phyloP scores from a whole-genome alignment of 2,888 invertebrate species.

The Teinopalpus imperialis region DNA sequence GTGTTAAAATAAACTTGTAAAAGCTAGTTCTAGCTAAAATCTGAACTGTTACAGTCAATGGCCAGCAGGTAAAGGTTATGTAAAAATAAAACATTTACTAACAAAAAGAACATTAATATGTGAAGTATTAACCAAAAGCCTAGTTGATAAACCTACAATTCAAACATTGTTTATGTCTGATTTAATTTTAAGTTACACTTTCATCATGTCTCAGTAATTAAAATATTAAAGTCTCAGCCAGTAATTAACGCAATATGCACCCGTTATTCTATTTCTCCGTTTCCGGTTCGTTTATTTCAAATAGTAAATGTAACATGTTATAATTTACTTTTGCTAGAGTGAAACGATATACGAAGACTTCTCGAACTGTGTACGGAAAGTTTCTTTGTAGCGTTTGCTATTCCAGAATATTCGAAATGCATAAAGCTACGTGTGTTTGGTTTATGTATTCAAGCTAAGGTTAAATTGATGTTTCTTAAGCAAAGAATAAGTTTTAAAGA shows the following conservation, averaged over 20 bases:
- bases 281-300: conserved; percentile 11
- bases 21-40: too few relatives aligned
- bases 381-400: conserved; percentile 19
- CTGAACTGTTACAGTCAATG: too few relatives aligned
- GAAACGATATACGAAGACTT: conserved; percentile 19
- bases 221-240: too few relatives aligned
- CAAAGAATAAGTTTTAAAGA: conserved; percentile 13
- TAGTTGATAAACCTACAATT: too few relatives aligned
- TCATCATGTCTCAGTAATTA: too few relatives aligned
- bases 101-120: too few relatives aligned
- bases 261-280: background rate
- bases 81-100: too few relatives aligned
- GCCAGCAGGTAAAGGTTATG: too few relatives aligned
- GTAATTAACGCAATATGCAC: conserved; percentile 5
- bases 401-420: conserved; percentile 26
- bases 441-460: conserved; percentile 23
- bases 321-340: conserved; percentile 17
- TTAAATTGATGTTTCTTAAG: conserved; percentile 24
- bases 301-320: conserved; percentile 15
- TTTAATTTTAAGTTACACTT: too few relatives aligned
- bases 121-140: too few relatives aligned
- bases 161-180: too few relatives aligned
- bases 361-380: conserved; percentile 15
- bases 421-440: conserved; percentile 21
- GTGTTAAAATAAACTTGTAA: too few relatives aligned